Base-by-base conservation (phyloP, 2,113 vertebrate genomes). In the Coracopsis vasa region DNA sequence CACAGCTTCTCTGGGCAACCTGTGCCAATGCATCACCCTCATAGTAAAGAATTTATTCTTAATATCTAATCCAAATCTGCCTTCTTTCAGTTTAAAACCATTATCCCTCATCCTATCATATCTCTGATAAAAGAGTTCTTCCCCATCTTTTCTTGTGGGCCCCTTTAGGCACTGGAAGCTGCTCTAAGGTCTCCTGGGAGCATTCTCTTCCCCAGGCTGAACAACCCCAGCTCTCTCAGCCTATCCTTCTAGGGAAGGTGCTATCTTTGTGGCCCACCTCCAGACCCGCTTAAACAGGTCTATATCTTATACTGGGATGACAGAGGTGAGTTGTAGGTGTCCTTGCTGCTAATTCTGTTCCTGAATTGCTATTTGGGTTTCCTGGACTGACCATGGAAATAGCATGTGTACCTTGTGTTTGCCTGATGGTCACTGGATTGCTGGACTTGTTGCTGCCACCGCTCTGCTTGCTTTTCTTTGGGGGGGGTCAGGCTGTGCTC, bases 41-140 rank as follows among this genome's bases (percentile, higher is more conserved):
- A 33, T 6, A 44, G 27, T 15, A 3, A 53, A 64, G 1, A 33
- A 80, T 25, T 75, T 13, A 28, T 80, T 72, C 61, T 19, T 21
- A 15, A 12, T 27, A 24, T 18, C 16, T 47, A n/a, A 39, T 16
- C 7, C 78, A 44, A 85, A 84, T 33, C 20, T 53, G 10, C 6
- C 4, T 4, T 53, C 62, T 87, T 72, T 11, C 35, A 65, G 20
- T 45, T 65, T 58, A 41, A 78, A 71, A 45, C 20, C 3, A 8
- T 50, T 54, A 9, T 4, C 2, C 10, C 9, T 35, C 4, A 8
- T 33, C 16, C 67, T 62, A 4, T 12, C 6, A 1, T 1, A 10
- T 17, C 37, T 18, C 51, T 80, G 13, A 20, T n/a, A 9, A 29
- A 48, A 35, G 3, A 51, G 37, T 16, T 2, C 27, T 19, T 77